Evolutionary conservation across 2,888 invertebrate genomes (phyloP).

Genomic region (Dioctria rufipes): DNA sequence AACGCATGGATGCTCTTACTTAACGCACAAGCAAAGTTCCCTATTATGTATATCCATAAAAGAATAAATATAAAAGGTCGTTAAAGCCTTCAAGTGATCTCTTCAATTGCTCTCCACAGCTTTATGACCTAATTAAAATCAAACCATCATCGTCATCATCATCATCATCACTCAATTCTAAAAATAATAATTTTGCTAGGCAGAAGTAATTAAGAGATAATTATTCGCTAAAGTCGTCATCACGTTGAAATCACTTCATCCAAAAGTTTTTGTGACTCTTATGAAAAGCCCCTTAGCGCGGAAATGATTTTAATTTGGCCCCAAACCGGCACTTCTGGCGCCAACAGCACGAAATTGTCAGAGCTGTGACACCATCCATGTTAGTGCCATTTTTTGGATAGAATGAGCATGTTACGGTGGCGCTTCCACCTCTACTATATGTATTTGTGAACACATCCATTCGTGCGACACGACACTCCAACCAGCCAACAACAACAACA

Average conservation of each 20-base stretch:
- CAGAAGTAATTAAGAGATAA: slow-evolving; percentile 51
- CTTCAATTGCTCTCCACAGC: too few species aligned
- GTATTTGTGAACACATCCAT: slow-evolving; percentile 28
- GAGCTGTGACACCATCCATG: slow-evolving; percentile 16
- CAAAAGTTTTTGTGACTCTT: slow-evolving; percentile 46
- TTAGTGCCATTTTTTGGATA: slow-evolving; percentile 47
- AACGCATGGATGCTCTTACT: too few species aligned
- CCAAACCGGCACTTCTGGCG: slow-evolving; percentile 51
- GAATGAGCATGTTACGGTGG: slow-evolving; percentile 34
- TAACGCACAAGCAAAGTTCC: too few species aligned
- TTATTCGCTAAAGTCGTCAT: slow-evolving; percentile 51
- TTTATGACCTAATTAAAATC: slow-evolving; percentile 12
- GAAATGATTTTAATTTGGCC: slow-evolving; percentile 52
- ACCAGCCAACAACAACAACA: not conserved
- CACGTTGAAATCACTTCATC: slow-evolving; percentile 51
- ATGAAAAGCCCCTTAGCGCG: slow-evolving; percentile 40
- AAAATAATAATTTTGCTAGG: slow-evolving; percentile 44
- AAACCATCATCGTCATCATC: not conserved
- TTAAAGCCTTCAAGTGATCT: too few species aligned
- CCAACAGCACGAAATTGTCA: slow-evolving; percentile 47
- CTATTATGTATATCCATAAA: too few species aligned
- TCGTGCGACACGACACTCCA: not conserved
- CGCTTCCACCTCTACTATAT: slow-evolving; percentile 21
- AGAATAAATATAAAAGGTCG: too few species aligned
- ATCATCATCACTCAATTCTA: not conserved